Evolutionary conservation across 2,113 vertebrate genomes (phyloP).

Genomic region (Channa maculata): DNA sequence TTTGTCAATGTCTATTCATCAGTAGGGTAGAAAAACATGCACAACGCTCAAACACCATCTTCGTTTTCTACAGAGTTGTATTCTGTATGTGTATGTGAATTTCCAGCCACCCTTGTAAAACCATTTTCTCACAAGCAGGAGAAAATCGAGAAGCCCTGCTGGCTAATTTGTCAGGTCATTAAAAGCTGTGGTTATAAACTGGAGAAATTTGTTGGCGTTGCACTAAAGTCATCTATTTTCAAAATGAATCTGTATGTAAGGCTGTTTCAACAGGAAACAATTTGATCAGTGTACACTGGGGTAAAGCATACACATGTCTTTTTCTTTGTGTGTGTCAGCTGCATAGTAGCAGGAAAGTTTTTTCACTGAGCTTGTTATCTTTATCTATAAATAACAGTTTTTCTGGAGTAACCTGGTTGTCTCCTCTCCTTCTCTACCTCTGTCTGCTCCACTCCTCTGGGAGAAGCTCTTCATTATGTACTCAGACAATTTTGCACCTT

Average conservation of each 20-base stretch:
- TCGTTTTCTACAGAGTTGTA: too few relatives aligned
- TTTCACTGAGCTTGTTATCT: background rate
- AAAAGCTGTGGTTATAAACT: constrained; percentile 21
- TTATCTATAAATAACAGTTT: constrained; percentile 21
- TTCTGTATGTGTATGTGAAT: background rate
- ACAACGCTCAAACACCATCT: background rate
- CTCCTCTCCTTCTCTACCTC: constrained; percentile 4
- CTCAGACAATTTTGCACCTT: constrained; percentile 21
- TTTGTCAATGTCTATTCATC: background rate
- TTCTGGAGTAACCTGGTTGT: constrained; percentile 7
- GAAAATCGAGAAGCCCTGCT: background rate
- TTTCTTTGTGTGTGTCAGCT: background rate
- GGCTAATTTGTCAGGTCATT: constrained; percentile 25
- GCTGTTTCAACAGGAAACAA: constrained; percentile 27
- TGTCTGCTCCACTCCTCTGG: constrained; percentile 15
- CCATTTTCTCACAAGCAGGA: background rate
- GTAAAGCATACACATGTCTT: background rate
- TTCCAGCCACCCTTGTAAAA: background rate
- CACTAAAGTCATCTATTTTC: constrained; percentile 28
- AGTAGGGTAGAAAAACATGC: background rate
- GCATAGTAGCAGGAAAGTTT: background rate
- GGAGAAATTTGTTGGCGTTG: constrained; percentile 13
- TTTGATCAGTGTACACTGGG: constrained; percentile 7
- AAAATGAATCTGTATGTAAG: constrained; percentile 36
- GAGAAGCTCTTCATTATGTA: constrained; percentile 50